Evolutionary conservation across 2,888 invertebrate genomes (phyloP), one percentile per base, ranked within the genome.

Genomic region (Drosophila eohydei): DNA sequence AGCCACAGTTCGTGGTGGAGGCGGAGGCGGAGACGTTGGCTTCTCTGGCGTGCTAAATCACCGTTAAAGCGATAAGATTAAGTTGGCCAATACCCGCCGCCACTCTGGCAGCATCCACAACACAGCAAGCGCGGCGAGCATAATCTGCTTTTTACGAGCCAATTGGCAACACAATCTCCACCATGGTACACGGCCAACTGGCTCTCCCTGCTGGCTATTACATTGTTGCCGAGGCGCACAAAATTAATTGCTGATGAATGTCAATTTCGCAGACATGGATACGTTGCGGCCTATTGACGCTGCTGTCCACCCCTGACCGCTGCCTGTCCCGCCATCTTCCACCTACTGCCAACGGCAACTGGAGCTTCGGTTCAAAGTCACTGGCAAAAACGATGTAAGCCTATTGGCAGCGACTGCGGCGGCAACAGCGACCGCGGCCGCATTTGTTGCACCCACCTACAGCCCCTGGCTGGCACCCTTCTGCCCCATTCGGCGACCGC

Each of bases 211-310:
- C n/a, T 12, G 40, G 12, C 41, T 11, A 56, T 58, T 82, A 89
- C 92, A 87, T 84, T 91, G 92, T 92, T 91, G 92, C 89, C 81
- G 79, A 86, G 82, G 88, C 82, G 89, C 90, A 88, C 90, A 91
- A 90, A 91, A 90, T 92, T 92, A 92, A 92, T 91, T 91, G 90
- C 88, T 91, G 91, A 91, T 88, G 91, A 86, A 91, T 91, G 91
- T 86, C 82, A 82, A 83, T 80, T 66, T 57, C 50, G 36, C 57
- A 58, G 63, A 59, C 70, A 34, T 55, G 59, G 62, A 70, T 75
- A 56, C 75, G 26, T 41, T 30, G 41, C 44, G 40, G 55, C 34
- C 63, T 21, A 62, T 58, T 51, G 56, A 41, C 66, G 56, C 54
- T 28, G 44, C 51, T 30, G 34, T 16, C 26, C 34, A 12, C 6